These are phyloP conservation scores for Hypomesus transpacificus DNA, from an alignment of 2,113 vertebrate species.

Conservation along the genomic window DNA sequence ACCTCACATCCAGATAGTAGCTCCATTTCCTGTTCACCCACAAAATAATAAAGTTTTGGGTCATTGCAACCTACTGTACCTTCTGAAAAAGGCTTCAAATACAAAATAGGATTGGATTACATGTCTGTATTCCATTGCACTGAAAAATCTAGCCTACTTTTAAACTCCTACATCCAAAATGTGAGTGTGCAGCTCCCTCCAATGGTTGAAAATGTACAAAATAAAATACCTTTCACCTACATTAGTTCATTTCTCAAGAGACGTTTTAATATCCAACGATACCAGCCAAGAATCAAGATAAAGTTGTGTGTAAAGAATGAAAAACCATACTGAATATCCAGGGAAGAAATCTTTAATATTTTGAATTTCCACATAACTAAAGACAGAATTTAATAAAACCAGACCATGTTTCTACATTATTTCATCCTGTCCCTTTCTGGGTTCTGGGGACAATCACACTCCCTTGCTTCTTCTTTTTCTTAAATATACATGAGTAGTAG, in stretches of 20 bases:
- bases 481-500: slow-evolving; percentile 51
- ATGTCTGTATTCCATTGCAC: too few relatives aligned
- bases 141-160: too few relatives aligned
- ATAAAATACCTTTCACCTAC: not conserved
- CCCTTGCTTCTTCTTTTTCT: slow-evolving; percentile 15
- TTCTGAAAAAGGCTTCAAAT: too few relatives aligned
- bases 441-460: slow-evolving; percentile 20
- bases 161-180: too few relatives aligned
- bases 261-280: not conserved
- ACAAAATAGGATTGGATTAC: too few relatives aligned
- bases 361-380: slow-evolving; percentile 56
- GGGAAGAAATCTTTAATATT: slow-evolving; percentile 48
- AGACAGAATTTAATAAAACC: slow-evolving; percentile 63
- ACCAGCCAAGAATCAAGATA: not conserved
- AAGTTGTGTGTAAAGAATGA: not conserved
- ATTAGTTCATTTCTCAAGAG: too few relatives aligned
- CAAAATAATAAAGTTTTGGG: not conserved
- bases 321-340: slow-evolving; percentile 18
- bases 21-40: not conserved
- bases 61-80: too few relatives aligned
- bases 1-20: not conserved
- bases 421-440: slow-evolving; percentile 17
- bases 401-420: slow-evolving; percentile 51
- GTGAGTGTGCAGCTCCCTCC: not conserved
- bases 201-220: not conserved